phyloP scores from a whole-genome alignment of 2,888 invertebrate genomes.

The Spodoptera exigua region DNA sequence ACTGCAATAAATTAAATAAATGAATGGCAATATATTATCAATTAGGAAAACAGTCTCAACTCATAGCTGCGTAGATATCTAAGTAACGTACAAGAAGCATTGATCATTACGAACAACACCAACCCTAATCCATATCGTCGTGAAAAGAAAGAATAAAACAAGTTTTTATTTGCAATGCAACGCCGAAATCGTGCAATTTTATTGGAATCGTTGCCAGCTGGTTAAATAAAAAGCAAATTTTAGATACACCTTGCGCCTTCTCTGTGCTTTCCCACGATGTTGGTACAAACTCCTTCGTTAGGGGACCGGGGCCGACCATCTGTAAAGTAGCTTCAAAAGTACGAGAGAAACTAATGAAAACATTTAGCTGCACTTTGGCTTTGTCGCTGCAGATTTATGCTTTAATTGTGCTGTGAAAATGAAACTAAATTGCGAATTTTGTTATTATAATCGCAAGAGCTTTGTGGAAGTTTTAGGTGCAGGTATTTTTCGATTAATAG shows the following conservation, averaged over 20 bases:
- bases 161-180: slow-evolving; percentile 68
- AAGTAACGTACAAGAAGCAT: no score
- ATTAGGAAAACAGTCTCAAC: no score
- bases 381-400: slow-evolving; percentile 59
- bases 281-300: slow-evolving; percentile 52
- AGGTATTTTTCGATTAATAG: slow-evolving; percentile 19
- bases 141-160: slow-evolving; percentile 60
- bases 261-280: slow-evolving; percentile 73
- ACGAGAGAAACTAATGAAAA: slow-evolving; percentile 64
- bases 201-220: slow-evolving; percentile 50
- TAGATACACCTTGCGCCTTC: slow-evolving; percentile 71
- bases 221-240: slow-evolving; percentile 74
- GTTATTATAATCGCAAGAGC: slow-evolving; percentile 55
- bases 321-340: slow-evolving; percentile 57
- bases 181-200: slow-evolving; percentile 66
- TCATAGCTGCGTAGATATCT: no score
- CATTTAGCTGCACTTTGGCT: slow-evolving; percentile 60
- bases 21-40: no score
- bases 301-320: slow-evolving; percentile 40
- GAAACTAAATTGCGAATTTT: slow-evolving; percentile 48
- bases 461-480: slow-evolving; percentile 31
- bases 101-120: no score
- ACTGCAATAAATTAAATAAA: no score
- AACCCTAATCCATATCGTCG: no score
- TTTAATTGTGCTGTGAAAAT: slow-evolving; percentile 51